Base-by-base conservation (phyloP, 1,140 invertebrate genomes). In the Thaumetopoea pityocampa region DNA sequence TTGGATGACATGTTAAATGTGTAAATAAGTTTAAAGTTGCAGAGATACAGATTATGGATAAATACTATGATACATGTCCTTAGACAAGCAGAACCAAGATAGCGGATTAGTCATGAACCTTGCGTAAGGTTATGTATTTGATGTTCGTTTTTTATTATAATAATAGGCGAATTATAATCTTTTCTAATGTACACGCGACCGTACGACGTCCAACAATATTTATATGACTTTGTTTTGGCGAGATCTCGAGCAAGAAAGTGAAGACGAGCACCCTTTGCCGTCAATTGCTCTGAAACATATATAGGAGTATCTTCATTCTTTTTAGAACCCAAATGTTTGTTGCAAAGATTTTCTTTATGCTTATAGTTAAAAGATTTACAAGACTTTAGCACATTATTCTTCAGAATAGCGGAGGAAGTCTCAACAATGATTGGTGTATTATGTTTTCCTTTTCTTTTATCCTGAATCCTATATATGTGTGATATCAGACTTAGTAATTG, bases 131-230 rank as follows among this genome's bases (percentile, higher is more conserved):
- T 11, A 0, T 47, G 43, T 28, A 42, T 22, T 17, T 47, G 50
- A 4, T 20, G n/a, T 32, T 54, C 51, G 29, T 10, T 29, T n/a
- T 23, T 53, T 1, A 48, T 48, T 6, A 18, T 16, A 10, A 49
- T 41, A 6, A 40, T 33, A 1, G 28, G 36, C 3, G 45, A 45
- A 4, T 32, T 32, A 11, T 54, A 41, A 5, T 33, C 19, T 35
- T 54, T 41, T 22, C 45, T 34, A 1, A 54, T 32, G 7, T 49
- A 49, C 6, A 54, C 42, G 3, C 27, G 27, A 1, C 27, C 27
- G 12, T 14, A 28, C 2, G 27, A 15, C n/a, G 27, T 28, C 27
- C 27, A 28, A 6, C 27, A 28, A 15, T 14, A 28, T 1, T 15
- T 28, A 7, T 28, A 28, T 29, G 3, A 6, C 18, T 19, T 19